Percentiles rank a stretch among this genome's conserved stretches.
Conservation (phyloP, 2,113 vertebrate genomes). For the Coturnix japonica region DNA sequence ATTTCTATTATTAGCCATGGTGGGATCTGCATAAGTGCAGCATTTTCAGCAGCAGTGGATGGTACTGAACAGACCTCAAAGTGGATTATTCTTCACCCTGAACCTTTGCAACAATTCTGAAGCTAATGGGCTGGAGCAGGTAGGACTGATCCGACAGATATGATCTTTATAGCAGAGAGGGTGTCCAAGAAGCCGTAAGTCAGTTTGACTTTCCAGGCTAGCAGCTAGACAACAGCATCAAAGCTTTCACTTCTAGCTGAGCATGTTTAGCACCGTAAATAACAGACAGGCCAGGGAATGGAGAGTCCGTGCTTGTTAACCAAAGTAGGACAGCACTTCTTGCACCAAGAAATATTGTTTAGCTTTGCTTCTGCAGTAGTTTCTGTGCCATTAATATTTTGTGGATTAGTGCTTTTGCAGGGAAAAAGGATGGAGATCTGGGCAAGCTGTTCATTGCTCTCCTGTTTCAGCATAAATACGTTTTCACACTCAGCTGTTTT, state of each 20-base stretch:
- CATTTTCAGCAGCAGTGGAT: neutral
- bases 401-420: neutral
- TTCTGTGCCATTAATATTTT: neutral
- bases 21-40: neutral
- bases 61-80: neutral
- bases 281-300: neutral
- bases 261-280: neutral
- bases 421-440: neutral
- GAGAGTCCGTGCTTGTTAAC: neutral
- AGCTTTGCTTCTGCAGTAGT: neutral
- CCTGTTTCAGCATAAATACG: conserved; percentile 5
- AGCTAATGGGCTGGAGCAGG: neutral
- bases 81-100: neutral
- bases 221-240: neutral
- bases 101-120: neutral
- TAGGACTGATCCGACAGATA: neutral
- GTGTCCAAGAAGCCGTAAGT: neutral
- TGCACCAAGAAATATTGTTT: neutral
- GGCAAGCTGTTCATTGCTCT: neutral
- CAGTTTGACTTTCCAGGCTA: neutral
- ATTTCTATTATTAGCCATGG: neutral
- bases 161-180: neutral
- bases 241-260: neutral
- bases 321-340: neutral
- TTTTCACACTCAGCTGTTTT: neutral